These are phyloP conservation scores for Cherax quadricarinatus DNA, from an alignment of 1,140 invertebrate genomes.

Conservation along the genomic window DNA sequence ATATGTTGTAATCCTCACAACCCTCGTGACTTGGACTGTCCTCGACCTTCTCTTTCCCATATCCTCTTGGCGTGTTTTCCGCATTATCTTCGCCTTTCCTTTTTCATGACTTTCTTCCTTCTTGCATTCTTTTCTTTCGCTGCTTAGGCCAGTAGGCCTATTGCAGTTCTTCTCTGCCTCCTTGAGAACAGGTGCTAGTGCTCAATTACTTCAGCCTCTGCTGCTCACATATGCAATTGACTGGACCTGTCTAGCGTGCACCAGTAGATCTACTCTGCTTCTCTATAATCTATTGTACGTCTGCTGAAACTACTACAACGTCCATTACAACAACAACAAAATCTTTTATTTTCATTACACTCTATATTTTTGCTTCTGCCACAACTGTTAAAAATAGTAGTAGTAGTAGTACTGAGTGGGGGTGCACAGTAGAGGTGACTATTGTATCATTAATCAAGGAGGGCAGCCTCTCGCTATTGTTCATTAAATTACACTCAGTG, in stretches of 20 bases:
- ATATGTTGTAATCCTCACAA: neutral
- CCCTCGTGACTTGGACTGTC: neutral
- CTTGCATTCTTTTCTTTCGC: neutral
- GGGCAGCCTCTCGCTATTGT: too few relatives aligned
- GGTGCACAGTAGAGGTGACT: too few relatives aligned
- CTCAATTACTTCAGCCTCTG: neutral
- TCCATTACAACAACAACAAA: too few relatives aligned
- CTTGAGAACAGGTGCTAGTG: neutral
- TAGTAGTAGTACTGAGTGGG: too few relatives aligned
- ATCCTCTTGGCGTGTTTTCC: neutral
- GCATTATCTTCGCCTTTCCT: slow-evolving; percentile 1
- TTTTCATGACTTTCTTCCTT: neutral
- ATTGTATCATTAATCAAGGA: too few relatives aligned
- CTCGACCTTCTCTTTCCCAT: neutral
- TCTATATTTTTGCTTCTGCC: too few relatives aligned
- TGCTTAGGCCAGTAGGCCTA: too few relatives aligned
- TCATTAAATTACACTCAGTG: too few relatives aligned
- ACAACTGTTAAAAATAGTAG: too few relatives aligned
- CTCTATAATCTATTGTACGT: neutral
- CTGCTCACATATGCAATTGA: neutral
- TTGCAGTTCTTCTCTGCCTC: too few relatives aligned
- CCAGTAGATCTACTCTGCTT: too few relatives aligned
- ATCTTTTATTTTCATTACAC: too few relatives aligned
- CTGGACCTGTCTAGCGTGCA: neutral
- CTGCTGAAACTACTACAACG: neutral